These are phyloP conservation scores for Scolopax bukidnonensis DNA, from an alignment of 2,797 vertebrate species.

Conservation along the genomic window DNA sequence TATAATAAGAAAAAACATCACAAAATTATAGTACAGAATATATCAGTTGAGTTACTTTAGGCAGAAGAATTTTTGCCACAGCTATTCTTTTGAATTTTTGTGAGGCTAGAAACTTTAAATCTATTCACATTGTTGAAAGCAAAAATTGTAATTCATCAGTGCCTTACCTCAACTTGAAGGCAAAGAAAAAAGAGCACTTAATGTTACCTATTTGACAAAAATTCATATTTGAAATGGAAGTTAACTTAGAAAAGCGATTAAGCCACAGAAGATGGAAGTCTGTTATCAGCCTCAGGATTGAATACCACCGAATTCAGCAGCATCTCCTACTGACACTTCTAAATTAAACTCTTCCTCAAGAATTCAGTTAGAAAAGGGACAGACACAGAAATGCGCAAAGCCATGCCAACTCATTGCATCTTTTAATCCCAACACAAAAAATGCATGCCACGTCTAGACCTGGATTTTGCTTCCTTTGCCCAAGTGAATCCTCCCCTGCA, in stretches of 20 bases:
- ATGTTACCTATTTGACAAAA: background rate
- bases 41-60: conserved; percentile 41
- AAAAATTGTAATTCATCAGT: background rate
- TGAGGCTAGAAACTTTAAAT: background rate
- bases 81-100: background rate
- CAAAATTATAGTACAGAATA: conserved; percentile 5
- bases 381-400: background rate
- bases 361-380: background rate
- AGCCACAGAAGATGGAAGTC: background rate
- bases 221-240: background rate
- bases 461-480: background rate
- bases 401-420: fast-evolving
- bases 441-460: background rate
- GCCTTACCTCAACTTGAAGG: background rate
- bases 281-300: background rate
- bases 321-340: background rate
- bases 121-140: background rate
- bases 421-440: background rate
- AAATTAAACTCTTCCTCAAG: background rate
- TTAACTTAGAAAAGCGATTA: background rate
- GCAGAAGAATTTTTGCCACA: background rate
- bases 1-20: conserved; percentile 39
- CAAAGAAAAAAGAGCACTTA: background rate
- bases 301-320: background rate
- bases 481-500: background rate